Percentiles rank a stretch among this genome's conserved stretches.
These are phyloP conservation scores for Peucedramus taeniatus DNA, from an alignment of 2,113 vertebrate genomes.

Conservation along the genomic window DNA sequence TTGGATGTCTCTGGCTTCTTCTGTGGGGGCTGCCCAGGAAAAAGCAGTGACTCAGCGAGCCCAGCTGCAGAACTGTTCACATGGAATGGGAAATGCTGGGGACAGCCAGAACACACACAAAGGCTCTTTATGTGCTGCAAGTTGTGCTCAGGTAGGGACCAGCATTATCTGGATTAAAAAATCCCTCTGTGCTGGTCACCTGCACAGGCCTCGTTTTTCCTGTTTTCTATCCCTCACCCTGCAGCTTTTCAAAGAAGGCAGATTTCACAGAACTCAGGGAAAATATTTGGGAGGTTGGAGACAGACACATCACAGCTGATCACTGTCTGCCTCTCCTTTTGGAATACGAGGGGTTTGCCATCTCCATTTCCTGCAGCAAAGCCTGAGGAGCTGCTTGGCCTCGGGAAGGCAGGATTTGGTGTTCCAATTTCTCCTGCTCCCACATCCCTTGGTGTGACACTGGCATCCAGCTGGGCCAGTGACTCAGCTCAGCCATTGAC, in stretches of 20 bases:
- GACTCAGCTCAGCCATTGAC: background rate
- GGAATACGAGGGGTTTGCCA: fast-evolving
- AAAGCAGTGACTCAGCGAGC: conserved; percentile 63
- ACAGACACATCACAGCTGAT: background rate
- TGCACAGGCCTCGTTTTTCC: background rate
- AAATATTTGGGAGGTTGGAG: background rate
- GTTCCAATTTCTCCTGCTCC: background rate
- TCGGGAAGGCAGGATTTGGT: background rate
- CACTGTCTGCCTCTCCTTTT: background rate
- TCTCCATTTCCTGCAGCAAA: background rate
- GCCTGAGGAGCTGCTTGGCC: background rate
- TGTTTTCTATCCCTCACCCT: background rate
- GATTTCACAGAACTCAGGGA: background rate
- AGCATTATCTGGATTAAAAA: background rate
- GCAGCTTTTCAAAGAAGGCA: background rate
- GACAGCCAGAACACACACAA: conserved; percentile 10
- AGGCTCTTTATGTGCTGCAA: conserved; percentile 17
- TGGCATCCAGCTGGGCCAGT: background rate
- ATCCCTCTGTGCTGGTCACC: background rate
- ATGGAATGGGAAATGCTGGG: conserved; percentile 20
- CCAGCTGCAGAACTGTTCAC: conserved; percentile 16
- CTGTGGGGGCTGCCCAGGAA: conserved; percentile 38
- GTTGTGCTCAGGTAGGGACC: background rate
- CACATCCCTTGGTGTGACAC: background rate
- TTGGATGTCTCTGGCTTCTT: conserved; percentile 38